These are phyloP conservation scores for Corythucha ciliata DNA, from an alignment of 2,888 invertebrate species.

Conservation along the genomic window DNA sequence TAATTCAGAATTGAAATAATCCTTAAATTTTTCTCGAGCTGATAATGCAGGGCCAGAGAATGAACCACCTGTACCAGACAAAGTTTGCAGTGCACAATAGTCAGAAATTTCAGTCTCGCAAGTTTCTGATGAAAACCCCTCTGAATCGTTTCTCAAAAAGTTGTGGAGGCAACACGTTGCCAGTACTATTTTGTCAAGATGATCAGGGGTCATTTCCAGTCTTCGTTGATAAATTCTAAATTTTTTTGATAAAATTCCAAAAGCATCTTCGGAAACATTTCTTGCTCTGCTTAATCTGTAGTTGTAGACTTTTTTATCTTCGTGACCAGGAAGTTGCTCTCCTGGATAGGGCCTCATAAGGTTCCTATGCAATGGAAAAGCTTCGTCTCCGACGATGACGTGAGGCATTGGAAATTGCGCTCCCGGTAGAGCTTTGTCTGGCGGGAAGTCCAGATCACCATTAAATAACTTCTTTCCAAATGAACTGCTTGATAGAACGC, in stretches of 20 bases:
- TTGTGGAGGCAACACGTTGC: conserved; percentile 20
- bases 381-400: conserved; percentile 29
- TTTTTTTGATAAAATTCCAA: conserved; percentile 14
- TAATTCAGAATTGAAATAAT: no score
- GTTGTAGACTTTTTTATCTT: conserved; percentile 20
- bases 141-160: no score
- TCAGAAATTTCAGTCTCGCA: no score
- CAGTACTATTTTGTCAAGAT: conserved; percentile 24
- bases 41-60: no score
- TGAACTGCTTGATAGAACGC: no score
- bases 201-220: conserved; percentile 16
- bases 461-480: conserved; percentile 28
- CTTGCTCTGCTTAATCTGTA: conserved; percentile 15
- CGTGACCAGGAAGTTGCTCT: no score
- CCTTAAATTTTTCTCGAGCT: no score
- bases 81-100: no score
- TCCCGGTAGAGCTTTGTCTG: conserved; percentile 31
- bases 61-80: no score
- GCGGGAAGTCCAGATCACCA: conserved; percentile 29
- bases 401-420: conserved; percentile 13
- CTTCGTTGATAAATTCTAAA: conserved; percentile 17
- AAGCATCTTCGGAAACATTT: conserved; percentile 20
- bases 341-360: conserved; percentile 27
- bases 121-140: no score
- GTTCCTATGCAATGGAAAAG: conserved; percentile 22